Evolutionary conservation across 2,888 invertebrate species (phyloP), one percentile per base, ranked within the genome.

Genomic region (Gymnosoma rotundatum): DNA sequence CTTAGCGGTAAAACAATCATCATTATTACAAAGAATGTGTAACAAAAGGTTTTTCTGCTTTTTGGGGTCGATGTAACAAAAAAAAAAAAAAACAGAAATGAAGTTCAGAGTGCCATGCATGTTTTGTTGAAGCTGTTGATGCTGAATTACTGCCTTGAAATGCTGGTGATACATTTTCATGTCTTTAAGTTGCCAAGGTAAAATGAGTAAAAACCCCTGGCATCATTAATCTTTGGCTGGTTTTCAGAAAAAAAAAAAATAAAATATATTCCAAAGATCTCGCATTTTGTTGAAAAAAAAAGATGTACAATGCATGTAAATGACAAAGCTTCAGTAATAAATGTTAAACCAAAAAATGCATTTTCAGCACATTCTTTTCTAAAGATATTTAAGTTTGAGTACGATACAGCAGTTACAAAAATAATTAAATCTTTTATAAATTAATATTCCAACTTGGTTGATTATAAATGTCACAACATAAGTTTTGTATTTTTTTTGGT

Each of bases 161-260:
- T 63, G 48, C 58, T 50, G 78, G 78, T 78, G 69, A 78, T 78
- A 61, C 52, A 72, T 70, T 70, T 78, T 45, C 63, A 54, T 66
- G 50, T 48, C 42, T 64, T 42, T 52, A 8, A 21, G 52, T 32
- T 52, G 58, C 50, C 52, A 64, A 67, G 60, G 67, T 78, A 78
- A 70, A 78, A 45, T 70, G 54, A 61, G 63, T 63, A 54, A 63
- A 63, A 70, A 50, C 69, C 60, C 64, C 21, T 67, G 78, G 78
- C 73, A 78, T 84, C 84, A 81, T 84, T 84, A 84, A 84, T 81
- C 84, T 84, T 84, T 84, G 74, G 81, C 81, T 84, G 58, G 78
- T 84, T 67, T 25, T 18, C 58, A 50, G 25, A 36, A 21, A 42
- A 10, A 38, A 38, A 4, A 38, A 38, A 10, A 42, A 75, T 18